A percentile compares a stretch with the other conserved stretches of the same genome.
Conservation (phyloP, 2,113 vertebrate species). For the Limnothrissa miodon region DNA sequence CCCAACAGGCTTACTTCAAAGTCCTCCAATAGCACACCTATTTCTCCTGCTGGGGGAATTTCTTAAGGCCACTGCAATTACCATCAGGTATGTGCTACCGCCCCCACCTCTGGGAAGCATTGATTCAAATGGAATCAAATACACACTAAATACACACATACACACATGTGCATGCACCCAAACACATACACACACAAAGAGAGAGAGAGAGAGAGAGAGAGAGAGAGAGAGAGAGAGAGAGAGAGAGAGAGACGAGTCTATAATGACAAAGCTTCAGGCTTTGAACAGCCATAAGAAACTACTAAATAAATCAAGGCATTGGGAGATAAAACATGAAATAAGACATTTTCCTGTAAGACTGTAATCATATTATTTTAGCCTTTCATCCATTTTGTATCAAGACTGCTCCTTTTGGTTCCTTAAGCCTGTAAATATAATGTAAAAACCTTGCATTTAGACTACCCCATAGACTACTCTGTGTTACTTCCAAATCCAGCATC, state of each 20-base stretch:
- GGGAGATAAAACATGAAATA: background rate
- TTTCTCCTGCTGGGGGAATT: background rate
- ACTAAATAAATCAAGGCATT: background rate
- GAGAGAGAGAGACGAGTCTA: background rate
- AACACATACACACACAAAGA: background rate
- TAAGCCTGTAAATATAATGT: background rate
- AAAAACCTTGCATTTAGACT: background rate
- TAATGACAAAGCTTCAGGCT: background rate
- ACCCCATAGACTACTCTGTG: background rate
- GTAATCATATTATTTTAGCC: background rate
- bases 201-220: no score
- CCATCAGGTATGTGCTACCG: background rate
- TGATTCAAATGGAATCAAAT: background rate
- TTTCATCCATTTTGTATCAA: slow-evolving; percentile 11
- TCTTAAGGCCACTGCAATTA: background rate
- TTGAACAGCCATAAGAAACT: background rate
- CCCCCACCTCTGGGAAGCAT: background rate
- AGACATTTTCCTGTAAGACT: background rate
- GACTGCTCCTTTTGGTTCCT: background rate
- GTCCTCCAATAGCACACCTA: background rate
- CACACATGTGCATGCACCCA: background rate
- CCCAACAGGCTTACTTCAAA: background rate
- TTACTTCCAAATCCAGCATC: no score
- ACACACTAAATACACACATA: background rate
- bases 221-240: no score